Base-by-base conservation (phyloP, 2,113 vertebrate genomes). In the Dromiciops gliroides region DNA sequence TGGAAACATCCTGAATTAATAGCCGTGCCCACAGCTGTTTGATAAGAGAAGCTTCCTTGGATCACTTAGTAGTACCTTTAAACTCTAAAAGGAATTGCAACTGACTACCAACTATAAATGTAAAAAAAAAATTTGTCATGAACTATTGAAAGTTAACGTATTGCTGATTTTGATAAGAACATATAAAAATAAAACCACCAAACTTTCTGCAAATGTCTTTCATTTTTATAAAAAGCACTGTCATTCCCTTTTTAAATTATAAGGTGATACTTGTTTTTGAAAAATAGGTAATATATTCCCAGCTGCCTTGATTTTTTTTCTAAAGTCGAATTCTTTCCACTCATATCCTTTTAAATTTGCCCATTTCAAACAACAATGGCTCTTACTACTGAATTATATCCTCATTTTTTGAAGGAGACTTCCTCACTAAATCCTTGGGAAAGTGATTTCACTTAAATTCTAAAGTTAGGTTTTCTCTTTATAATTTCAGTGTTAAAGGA, bases 381-480 rank as follows among this genome's bases (percentile, higher is more conserved):
- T 94, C 67, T 94, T 97, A 90, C 93, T 97, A 89, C 97, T 95
- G 0, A 52, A 98, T 95, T 94, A 97, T 91, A 95, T 91, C 89
- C 95, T 92, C 28, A 91, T 98, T 92, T 93, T 96, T 93, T 37
- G 60, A 91, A 95, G 97, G 48, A 94, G 91, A 96, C 97, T 92
- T 96, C 60, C 92, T 97, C 95, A 97, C 92, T 96, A 92, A 92
- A 97, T 88, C 96, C 0, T 95, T 95, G 22, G 96, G 50, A 50
- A 92, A 97, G 0, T 0, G 52, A 97, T 94, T 97, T 96, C 92
- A 96, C 94, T 97, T 97, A 95, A 95, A 95, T 90, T 90, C 94
- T 95, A 97, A 97, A 94, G 94, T 97, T 89, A 92, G 75, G 95
- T 95, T 93, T 95, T 90, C 24, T 89, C 53, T 98, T 98, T 98